Base-by-base conservation (phyloP, 2,888 invertebrate genomes). In the Drosophila mimica region DNA sequence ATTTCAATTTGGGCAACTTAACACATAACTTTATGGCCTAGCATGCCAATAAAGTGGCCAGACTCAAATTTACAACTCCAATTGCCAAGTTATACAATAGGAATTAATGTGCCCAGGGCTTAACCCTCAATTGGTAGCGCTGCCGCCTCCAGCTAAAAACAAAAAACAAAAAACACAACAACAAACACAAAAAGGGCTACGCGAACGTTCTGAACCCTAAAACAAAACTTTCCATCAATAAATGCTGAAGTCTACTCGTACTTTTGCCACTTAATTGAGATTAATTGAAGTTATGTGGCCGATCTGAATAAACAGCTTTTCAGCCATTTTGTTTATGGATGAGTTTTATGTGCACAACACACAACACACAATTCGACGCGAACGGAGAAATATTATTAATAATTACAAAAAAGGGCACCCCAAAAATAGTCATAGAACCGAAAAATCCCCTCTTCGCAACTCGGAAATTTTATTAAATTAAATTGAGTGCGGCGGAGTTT, bases 231-330 rank as follows among this genome's bases (percentile, higher is more conserved):
- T 70, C 58, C 69, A 72, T 69, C 61, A 54, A 64, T 66, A 79
- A 67, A 73, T 57, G 59, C 38, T 57, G 51, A 33, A 62, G 58
- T 57, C 59, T 49, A n/a, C 57, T 56, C 65, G 79, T 80, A 80
- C 81, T 86, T 88, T 90, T 71, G 83, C 81, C 76, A 78, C 84
- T 90, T 88, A 90, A 88, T 88, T 88, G 81, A 90, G 90, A 88
- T 88, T 90, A 88, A 88, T 88, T 88, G 90, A 89, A 90, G 88
- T 78, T 81, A 75, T 87, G 82, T 68, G 79, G 64, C 54, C 74
- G 70, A 68, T 75, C 75, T 82, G 80, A 89, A 84, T 87, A 82
- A 87, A 87, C 85, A 82, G 74, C 88, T 82, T 87, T 87, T 49
- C 71, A 65, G 83, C 88, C 88, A 84, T 84, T 83, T 85, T 84